Evolutionary conservation across 1,140 invertebrate genomes (phyloP), one percentile per base, ranked within the genome.

Genomic region (Hirudo medicinalis): DNA sequence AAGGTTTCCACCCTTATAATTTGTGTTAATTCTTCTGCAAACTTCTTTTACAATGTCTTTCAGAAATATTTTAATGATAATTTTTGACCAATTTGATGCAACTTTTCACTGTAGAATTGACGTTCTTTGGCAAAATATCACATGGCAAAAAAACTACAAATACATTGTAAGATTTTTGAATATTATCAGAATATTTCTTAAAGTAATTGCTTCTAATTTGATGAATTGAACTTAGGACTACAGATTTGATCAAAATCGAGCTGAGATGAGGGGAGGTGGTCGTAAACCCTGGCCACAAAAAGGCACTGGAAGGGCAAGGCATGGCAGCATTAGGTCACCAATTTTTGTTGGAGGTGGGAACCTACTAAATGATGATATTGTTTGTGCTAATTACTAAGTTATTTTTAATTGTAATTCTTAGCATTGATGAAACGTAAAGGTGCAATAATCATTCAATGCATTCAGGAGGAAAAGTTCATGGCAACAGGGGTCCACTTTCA

Each of bases 281-380:
- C 83, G 86, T 49, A 97, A 97, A 78, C 94, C 94, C 0, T 95
- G 92, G 91, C 91, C 90, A 11, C 96, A 99, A 79, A 99, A 99
- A 84, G 93, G 92, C 72, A 78, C 79, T 25, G 95, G 96, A 0
- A 84, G 86, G 76, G 90, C 95, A 32, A 84, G 96, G 57, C 92
- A 95, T 81, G 92, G 94, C 40, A 93, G 90, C 60, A 92, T 90
- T 73, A 85, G 92, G 74, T 92, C 92, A 5, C 93, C 93, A 0
- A 77, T 97, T 6, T 97, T 86, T 78, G 76, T 76, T 55, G 86
- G 87, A 49, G 93, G 82, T 81, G 70, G 32, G 57, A 15, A 11
- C 22, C n/a, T 68, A 68, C 13, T 32, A 29, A 22, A 68, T 49
- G 1, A 17, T 49, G 43, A 49, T 13, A 49, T 49, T 9, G 4